These are phyloP conservation scores for Atherinomorus stipes DNA, from an alignment of 2,113 vertebrate species.

Conservation along the genomic window DNA sequence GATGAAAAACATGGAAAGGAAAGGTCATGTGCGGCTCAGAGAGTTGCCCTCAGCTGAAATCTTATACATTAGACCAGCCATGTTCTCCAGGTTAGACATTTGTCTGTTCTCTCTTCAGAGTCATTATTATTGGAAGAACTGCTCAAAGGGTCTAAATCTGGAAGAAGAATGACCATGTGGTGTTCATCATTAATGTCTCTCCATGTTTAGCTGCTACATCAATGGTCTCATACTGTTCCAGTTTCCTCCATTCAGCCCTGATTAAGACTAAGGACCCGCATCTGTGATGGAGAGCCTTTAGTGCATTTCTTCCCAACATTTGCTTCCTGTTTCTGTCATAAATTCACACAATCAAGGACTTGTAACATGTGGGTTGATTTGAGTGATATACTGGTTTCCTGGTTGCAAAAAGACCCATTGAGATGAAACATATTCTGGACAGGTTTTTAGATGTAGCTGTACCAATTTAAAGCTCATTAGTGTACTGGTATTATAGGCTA, in stretches of 20 bases:
- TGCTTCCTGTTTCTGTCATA: constrained; percentile 45
- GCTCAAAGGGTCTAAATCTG: constrained; percentile 45
- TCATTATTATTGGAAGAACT: constrained; percentile 55
- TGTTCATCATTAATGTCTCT: constrained; percentile 47
- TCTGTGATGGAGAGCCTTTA: constrained; percentile 55
- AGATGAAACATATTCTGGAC: constrained; percentile 4
- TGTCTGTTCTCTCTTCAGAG: constrained; percentile 34
- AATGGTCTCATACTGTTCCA: constrained; percentile 1
- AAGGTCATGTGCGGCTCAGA: constrained; percentile 68
- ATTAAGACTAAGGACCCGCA: constrained; percentile 50
- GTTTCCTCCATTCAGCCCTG: constrained; percentile 45
- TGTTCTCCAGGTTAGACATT: constrained; percentile 40
- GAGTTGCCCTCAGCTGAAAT: constrained; percentile 30
- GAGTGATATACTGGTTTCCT: constrained; percentile 25
- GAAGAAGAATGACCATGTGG: constrained; percentile 20
- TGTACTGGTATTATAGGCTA: neutral
- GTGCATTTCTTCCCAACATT: constrained; percentile 49
- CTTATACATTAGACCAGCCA: constrained; percentile 28
- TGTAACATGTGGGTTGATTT: constrained; percentile 28
- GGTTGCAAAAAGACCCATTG: constrained; percentile 18
- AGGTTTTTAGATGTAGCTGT: neutral
- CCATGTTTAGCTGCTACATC: constrained; percentile 15
- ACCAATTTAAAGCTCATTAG: neutral
- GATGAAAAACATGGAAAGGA: constrained; percentile 32
- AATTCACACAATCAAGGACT: constrained; percentile 45